A percentile compares a stretch with the other conserved stretches of the same genome.
Evolutionary conservation across 2,113 vertebrate genomes (phyloP).

Genomic region (Galemys pyrenaicus): DNA sequence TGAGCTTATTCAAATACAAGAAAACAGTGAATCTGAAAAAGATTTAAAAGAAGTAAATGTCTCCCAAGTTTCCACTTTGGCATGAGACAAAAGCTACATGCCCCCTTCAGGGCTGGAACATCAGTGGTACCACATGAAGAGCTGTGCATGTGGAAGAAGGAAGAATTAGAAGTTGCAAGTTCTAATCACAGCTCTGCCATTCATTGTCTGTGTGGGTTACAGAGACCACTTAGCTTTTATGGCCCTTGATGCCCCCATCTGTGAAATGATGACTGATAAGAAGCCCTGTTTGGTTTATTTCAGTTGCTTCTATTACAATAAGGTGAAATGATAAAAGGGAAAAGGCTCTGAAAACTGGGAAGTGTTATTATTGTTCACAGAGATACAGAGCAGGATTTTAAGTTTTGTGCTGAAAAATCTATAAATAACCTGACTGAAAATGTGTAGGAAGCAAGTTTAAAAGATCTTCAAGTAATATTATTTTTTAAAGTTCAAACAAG

Average conservation of each 20-base stretch:
- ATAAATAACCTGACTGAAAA: constrained; percentile 58
- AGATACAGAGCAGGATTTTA: constrained; percentile 13
- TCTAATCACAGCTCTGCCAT: not conserved
- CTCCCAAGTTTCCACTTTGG: not conserved
- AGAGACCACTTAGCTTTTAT: not conserved
- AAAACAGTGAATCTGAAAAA: not conserved
- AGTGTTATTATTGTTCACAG: not conserved
- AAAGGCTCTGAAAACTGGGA: not conserved
- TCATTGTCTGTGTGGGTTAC: not conserved
- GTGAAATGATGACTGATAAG: not conserved
- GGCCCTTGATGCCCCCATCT: not conserved
- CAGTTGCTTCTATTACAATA: not conserved
- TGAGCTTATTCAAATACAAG: not conserved
- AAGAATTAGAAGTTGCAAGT: not conserved
- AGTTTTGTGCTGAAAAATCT: not conserved
- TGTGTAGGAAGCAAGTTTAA: constrained; percentile 27
- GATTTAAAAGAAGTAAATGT: not conserved
- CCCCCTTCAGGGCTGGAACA: not conserved
- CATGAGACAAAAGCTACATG: not conserved
- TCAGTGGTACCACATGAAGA: not conserved
- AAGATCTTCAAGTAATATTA: constrained; percentile 39
- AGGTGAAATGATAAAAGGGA: not conserved
- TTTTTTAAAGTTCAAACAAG: constrained; percentile 22
- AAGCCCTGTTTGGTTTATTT: not conserved
- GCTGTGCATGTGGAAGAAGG: not conserved